Base-by-base conservation (phyloP, 2,888 invertebrate species). In the Dascillus cervinus region DNA sequence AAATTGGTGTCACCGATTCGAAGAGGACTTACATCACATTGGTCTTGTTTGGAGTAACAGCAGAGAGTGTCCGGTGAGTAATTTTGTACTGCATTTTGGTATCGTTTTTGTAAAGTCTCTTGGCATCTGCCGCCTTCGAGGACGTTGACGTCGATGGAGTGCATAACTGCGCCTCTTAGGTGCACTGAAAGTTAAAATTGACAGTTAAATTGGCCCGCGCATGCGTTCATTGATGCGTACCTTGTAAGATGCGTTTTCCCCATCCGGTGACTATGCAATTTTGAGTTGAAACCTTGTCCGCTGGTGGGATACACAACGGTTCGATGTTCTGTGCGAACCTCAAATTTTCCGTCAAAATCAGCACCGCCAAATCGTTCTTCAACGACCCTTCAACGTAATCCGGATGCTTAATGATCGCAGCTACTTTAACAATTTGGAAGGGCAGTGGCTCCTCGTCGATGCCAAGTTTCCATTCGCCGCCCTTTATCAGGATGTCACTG, bases 391-490 rank as follows among this genome's bases (percentile, higher is more conserved):
- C 57, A 38, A 72, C 68, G 65, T 79, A 87, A 29, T 64, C 67
- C 0, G 88, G 86, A 62, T 88, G 87, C 1, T 76, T 59, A 0
- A 78, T 70, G 32, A 87, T 78, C 2, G 71, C 71, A 11, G 75
- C 73, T 5, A 84, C 86, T 27, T 78, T 76, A 0, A 79, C 71
- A 32, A 85, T 79, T 60, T 87, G 83, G 74, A 82, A 84, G 0
- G 84, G 80, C 8, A 82, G 65, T 0, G 85, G 86, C 48, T 87
- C 86, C 29, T 82, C 82, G 43, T 83, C 84, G 47, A 82, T 79
- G 23, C 84, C 85, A 2, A 88, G 67, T 52, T 83, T 82, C 84
- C 85, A 87, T 72, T 85, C 86, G 0, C 88, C 88, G 1, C 80
- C 80, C 55, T 87, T 86, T 46, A 87, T 75, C 0, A 82, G 69